Base-by-base conservation (phyloP, 2,888 invertebrate species). In the Apomyelois bistriatella region DNA sequence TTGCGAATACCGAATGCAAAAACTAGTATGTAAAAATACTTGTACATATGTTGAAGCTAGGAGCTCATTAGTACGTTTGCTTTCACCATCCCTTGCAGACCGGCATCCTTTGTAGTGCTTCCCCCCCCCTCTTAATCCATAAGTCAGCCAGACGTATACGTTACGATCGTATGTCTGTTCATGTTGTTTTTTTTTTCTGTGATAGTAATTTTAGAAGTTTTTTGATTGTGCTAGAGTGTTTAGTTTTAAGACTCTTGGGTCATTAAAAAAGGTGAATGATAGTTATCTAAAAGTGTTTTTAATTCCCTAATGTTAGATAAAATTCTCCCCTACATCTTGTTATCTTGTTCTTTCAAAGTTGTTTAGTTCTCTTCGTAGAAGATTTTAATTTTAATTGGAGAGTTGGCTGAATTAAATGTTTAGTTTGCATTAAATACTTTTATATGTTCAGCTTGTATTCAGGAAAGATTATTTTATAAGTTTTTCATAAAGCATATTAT, bases 91-190 rank as follows among this genome's bases (percentile, higher is more conserved):
- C 32, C 46, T 12, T 16, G 15, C 32, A 46, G 46, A 46, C 46
- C 10, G 55, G 56, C 58, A 48, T 60, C 58, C 52, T 46, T 63
- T 59, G 61, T 75, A 74, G 68, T 64, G 77, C 75, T 79, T 78
- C 78, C 77, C 66, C 77, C 78, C 32, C 76, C 65, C 72, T 59
- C 43, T 46, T 46, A 46, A 46, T 46, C 46, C 46, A 46, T 10
- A 46, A 46, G 46, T 40, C 15, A 15, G 15, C 46, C 32, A 46
- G 46, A 46, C 46, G 42, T 28, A 12, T 32, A 32, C 46, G 32
- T 40, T 40, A 40, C 46, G 16, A 32, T 32, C 9, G 32, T 4
- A 6, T 30, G 13, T 43, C 10, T 6, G 43, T 32, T 32, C 9
- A 7, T 32, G 7, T 28, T 15, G 43, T 46, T 32, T 32, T 32